Evolutionary conservation across 2,888 invertebrate species (phyloP), one percentile per base, ranked within the genome.

Genomic region (Hyposoter dolosus): DNA sequence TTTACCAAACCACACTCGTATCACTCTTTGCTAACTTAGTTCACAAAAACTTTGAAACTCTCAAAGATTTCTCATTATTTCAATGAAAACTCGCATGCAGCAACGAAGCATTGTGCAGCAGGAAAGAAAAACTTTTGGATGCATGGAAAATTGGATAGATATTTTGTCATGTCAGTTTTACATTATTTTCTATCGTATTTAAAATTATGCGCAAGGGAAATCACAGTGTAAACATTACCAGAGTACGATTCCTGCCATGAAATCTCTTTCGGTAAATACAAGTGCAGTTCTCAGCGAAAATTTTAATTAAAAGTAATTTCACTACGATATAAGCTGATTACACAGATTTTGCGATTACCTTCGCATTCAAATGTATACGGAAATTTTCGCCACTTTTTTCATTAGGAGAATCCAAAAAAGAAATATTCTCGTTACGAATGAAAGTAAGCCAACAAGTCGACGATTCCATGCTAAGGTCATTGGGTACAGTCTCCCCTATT

Each of bases 251-350:
- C 47, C 1, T 66, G 69, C 23, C 45, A 43, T 19, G 45, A 15
- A 69, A 69, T 28, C 19, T 69, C 12, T 10, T 28, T 69, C 43
- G 12, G 43, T 69, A 69, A 69, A 69, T 17, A 69, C 23, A 10
- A 45, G 69, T 69, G 45, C 43, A 45, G 28, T 69, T 43, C 23
- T 43, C 45, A 17, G 69, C 19, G 12, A 28, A 43, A 43, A 69
- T 69, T 69, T 69, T 43, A 69, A 69, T 69, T 69, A 69, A 69
- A 69, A 69, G 43, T 45, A 69, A 69, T 74, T 74, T 56, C 50
- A 71, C 32, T 71, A 71, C 17, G 47, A 56, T 40, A 40, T 23
- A 53, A 56, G 19, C 50, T 35, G 40, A 72, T 53, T 53, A 72
- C 32, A 23, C 40, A 72, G 43, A 72, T 72, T 72, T 35, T 19